phyloP scores from a whole-genome alignment of 2,888 invertebrate genomes.

The Saturnia japonica region DNA sequence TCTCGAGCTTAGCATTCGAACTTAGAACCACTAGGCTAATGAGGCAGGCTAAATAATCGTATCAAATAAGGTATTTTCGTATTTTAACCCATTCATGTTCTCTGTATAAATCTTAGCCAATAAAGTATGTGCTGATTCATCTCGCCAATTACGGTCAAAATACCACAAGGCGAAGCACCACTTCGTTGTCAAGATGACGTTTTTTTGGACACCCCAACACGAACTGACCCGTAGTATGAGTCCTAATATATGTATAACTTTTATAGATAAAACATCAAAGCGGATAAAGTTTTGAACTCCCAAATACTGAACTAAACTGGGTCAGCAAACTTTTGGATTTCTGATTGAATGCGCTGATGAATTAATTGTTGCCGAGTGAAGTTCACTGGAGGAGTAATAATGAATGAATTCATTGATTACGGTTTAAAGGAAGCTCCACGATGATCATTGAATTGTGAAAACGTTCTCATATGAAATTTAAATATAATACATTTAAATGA shows the following conservation, averaged over 20 bases:
- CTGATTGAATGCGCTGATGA: slow-evolving; percentile 13
- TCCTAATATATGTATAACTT: background rate
- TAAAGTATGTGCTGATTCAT: background rate
- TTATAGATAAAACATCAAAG: background rate
- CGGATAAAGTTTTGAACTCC: slow-evolving; percentile 1
- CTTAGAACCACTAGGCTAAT: too few relatives aligned
- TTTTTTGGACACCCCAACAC: background rate
- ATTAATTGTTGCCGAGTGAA: slow-evolving; percentile 17
- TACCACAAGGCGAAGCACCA: background rate
- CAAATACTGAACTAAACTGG: slow-evolving; percentile 16
- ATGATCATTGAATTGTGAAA: background rate
- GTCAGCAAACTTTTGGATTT: slow-evolving; percentile 8
- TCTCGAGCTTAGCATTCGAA: too few relatives aligned
- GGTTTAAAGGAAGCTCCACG: slow-evolving; percentile 8
- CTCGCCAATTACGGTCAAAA: background rate
- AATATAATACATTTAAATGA: too few relatives aligned
- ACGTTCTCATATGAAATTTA: background rate
- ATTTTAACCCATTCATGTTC: background rate
- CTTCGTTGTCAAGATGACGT: background rate
- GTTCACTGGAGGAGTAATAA: slow-evolving; percentile 9
- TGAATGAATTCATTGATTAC: slow-evolving; percentile 14
- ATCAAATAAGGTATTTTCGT: too few relatives aligned
- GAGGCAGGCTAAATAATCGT: too few relatives aligned
- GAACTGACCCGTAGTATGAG: background rate
- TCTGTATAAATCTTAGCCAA: background rate